A percentile compares a stretch with the other conserved stretches of the same genome.
Evolutionary conservation across 1,140 invertebrate species (phyloP).

Genomic region (Drosophila suzukii): DNA sequence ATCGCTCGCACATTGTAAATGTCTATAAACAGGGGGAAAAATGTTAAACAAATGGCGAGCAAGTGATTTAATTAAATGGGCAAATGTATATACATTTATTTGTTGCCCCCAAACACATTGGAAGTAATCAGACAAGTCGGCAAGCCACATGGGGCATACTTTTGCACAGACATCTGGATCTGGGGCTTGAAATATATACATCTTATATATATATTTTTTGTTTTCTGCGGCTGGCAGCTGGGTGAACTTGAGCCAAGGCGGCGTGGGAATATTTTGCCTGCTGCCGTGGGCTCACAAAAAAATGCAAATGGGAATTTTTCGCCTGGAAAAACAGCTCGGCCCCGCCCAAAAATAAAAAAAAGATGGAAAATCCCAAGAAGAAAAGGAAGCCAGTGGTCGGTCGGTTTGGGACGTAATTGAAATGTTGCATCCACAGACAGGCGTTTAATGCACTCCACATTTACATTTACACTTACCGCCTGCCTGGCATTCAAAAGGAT

Average conservation of each 20-base stretch:
- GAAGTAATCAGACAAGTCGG: constrained; percentile 15
- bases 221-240: constrained; percentile 48
- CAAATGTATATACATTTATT: constrained; percentile 17
- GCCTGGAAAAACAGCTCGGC: constrained; percentile 28
- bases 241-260: constrained; percentile 57
- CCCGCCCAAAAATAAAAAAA: constrained; percentile 26
- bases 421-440: constrained; percentile 58
- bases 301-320: constrained; percentile 42
- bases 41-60: constrained; percentile 13
- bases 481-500: constrained; percentile 32
- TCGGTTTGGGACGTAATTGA: constrained; percentile 53
- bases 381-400: constrained; percentile 29
- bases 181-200: constrained; percentile 29
- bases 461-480: constrained; percentile 26
- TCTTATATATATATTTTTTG: neutral
- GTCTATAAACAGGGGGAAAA: constrained; percentile 27
- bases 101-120: constrained; percentile 17
- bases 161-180: constrained; percentile 32
- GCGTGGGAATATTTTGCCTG: constrained; percentile 65
- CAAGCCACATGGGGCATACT: constrained; percentile 31
- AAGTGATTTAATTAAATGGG: constrained; percentile 62
- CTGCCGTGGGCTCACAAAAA: constrained; percentile 22
- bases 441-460: constrained; percentile 41
- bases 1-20: constrained; percentile 30
- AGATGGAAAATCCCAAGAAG: constrained; percentile 4